A percentile compares a stretch with the other conserved stretches of the same genome.
These are phyloP conservation scores for Alligator mississippiensis DNA, from an alignment of 2,113 vertebrate species.

Conservation along the genomic window DNA sequence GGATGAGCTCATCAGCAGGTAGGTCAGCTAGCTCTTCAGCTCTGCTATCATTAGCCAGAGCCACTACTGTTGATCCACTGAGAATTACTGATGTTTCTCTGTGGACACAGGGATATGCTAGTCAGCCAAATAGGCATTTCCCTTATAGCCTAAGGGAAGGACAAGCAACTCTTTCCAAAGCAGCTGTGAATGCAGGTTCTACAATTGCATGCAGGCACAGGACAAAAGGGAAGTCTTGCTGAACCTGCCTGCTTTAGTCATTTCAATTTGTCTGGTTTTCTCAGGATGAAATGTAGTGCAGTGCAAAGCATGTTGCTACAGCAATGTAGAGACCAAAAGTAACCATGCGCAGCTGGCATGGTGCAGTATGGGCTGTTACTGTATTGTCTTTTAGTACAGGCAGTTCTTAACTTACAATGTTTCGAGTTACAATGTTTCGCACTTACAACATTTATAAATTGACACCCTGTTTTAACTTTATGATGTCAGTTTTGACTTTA, in stretches of 20 bases:
- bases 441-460: too few species aligned
- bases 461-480: too few species aligned
- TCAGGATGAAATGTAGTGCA: neutral
- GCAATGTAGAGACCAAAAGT: too few species aligned
- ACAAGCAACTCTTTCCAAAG: neutral
- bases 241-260: neutral
- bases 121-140: constrained; percentile 11
- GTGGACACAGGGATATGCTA: neutral
- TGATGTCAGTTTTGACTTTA: too few species aligned
- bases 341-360: too few species aligned
- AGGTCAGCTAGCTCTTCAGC: neutral
- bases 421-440: too few species aligned
- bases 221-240: neutral
- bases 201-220: neutral
- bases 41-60: neutral
- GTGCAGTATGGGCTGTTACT: too few species aligned
- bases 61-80: neutral
- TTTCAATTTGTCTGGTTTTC: neutral
- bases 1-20: constrained; percentile 53
- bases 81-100: neutral
- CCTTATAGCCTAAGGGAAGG: neutral
- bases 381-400: too few species aligned
- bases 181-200: neutral
- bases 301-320: neutral
- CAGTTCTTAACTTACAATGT: too few species aligned